These are phyloP conservation scores for Drosophila rellima DNA, from an alignment of 2,888 invertebrate genomes.

Conservation along the genomic window DNA sequence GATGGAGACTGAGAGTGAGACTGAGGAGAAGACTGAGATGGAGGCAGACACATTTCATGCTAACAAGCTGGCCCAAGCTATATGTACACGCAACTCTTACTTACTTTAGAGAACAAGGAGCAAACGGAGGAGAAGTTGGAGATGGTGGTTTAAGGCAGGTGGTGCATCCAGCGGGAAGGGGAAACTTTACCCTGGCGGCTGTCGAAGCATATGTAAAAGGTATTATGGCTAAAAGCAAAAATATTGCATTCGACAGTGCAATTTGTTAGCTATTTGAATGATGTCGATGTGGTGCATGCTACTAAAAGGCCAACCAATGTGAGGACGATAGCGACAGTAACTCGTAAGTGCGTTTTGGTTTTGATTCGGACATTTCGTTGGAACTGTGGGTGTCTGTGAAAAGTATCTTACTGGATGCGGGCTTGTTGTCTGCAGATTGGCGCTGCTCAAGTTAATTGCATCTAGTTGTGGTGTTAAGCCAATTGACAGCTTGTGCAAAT, in stretches of 20 bases:
- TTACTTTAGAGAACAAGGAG: slow-evolving; percentile 53
- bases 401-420: neutral
- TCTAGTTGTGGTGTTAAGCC: slow-evolving; percentile 28
- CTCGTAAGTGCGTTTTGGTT: slow-evolving; percentile 48
- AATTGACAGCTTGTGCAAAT: slow-evolving; percentile 41
- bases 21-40: slow-evolving; percentile 3
- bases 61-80: slow-evolving; percentile 65
- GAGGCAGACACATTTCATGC: slow-evolving; percentile 77
- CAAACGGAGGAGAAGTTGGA: neutral
- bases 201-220: slow-evolving; percentile 81
- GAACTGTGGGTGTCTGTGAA: neutral
- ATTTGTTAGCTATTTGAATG: slow-evolving; percentile 81
- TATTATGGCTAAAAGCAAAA: slow-evolving; percentile 81
- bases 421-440: slow-evolving; percentile 22
- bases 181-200: slow-evolving; percentile 38
- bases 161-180: neutral
- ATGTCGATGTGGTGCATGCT: slow-evolving; percentile 58
- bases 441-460: slow-evolving; percentile 40
- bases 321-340: slow-evolving; percentile 43
- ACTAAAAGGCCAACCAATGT: slow-evolving; percentile 41
- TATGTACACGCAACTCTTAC: slow-evolving; percentile 71
- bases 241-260: slow-evolving; percentile 83
- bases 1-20: too few species aligned
- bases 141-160: neutral
- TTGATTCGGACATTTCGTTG: slow-evolving; percentile 19